phyloP scores from a whole-genome alignment of 1,140 invertebrate species.

The Camponotus pennsylvanicus region DNA sequence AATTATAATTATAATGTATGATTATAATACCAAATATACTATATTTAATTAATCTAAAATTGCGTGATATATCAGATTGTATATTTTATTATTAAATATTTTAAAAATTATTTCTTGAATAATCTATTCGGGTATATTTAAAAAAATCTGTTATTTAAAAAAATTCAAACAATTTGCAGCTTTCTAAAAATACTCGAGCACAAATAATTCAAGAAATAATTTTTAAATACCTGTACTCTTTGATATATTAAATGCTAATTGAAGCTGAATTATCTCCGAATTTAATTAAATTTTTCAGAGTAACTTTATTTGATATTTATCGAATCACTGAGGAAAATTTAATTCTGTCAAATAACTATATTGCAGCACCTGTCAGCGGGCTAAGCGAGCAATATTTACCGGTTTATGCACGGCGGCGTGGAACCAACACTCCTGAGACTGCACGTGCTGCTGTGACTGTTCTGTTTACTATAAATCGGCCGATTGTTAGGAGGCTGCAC shows the following conservation, averaged over 20 bases:
- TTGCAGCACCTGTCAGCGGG: slow-evolving; percentile 7
- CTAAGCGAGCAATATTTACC: slow-evolving; percentile 76
- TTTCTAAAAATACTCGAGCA: too few relatives aligned
- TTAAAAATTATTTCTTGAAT: neutral
- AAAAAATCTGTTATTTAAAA: too few relatives aligned
- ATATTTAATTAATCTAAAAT: neutral
- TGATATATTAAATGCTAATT: neutral
- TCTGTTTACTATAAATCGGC: slow-evolving; percentile 80
- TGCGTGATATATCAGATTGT: neutral
- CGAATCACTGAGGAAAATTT: neutral
- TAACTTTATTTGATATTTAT: neutral
- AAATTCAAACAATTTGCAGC: too few relatives aligned
- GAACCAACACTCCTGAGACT: slow-evolving; percentile 78
- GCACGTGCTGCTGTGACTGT: slow-evolving; percentile 80
- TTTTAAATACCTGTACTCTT: neutral
- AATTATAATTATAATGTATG: neutral
- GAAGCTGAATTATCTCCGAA: neutral
- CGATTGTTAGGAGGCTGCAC: slow-evolving; percentile 82
- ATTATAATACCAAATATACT: neutral
- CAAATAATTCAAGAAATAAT: neutral
- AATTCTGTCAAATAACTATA: neutral
- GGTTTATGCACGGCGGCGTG: slow-evolving; percentile 82
- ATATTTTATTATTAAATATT: neutral
- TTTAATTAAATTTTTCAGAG: neutral
- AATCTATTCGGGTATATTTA: too few relatives aligned